These are phyloP conservation scores for Cynaeus angustus DNA, from an alignment of 2,888 invertebrate genomes.

Conservation along the genomic window DNA sequence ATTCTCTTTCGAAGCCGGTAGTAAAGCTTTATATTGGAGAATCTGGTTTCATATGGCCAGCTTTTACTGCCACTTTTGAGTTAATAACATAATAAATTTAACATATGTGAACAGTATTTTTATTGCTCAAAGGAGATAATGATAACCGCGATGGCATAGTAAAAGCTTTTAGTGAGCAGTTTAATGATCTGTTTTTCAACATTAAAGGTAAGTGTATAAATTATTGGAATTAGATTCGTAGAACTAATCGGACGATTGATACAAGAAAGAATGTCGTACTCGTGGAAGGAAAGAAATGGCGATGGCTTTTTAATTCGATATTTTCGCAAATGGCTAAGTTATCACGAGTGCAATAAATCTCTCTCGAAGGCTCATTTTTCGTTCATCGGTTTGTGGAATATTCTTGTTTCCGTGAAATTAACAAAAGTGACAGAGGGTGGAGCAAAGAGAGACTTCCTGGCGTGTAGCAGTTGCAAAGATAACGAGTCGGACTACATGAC, in stretches of 20 bases:
- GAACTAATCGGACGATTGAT: slow-evolving; percentile 36
- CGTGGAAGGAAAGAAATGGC: too few species aligned
- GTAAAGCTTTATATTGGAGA: slow-evolving; percentile 63
- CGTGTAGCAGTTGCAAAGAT: slow-evolving; percentile 47
- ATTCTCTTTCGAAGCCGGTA: slow-evolving; percentile 59
- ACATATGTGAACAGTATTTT: slow-evolving; percentile 70
- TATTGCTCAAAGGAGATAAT: slow-evolving; percentile 62
- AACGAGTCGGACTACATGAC: slow-evolving; percentile 39
- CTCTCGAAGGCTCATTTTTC: background rate
- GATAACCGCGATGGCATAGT: slow-evolving; percentile 60
- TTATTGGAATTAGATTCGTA: slow-evolving; percentile 54
- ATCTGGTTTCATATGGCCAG: slow-evolving; percentile 63
- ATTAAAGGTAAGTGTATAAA: slow-evolving; percentile 58
- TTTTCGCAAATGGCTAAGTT: background rate
- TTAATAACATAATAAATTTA: slow-evolving; percentile 71
- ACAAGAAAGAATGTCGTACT: slow-evolving; percentile 26
- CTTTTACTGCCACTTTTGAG: slow-evolving; percentile 67
- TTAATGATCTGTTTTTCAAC: slow-evolving; percentile 59
- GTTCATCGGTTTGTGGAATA: slow-evolving; percentile 1
- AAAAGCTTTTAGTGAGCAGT: slow-evolving; percentile 64
- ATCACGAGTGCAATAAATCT: background rate
- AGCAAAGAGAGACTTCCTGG: slow-evolving; percentile 45
- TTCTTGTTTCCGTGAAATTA: slow-evolving; percentile 37
- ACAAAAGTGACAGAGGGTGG: slow-evolving; percentile 46
- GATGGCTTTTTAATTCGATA: too few species aligned